A percentile compares a stretch with the other conserved stretches of the same genome.
Evolutionary conservation across 2,113 vertebrate genomes (phyloP).

Genomic region (Tachysurus vachellii): DNA sequence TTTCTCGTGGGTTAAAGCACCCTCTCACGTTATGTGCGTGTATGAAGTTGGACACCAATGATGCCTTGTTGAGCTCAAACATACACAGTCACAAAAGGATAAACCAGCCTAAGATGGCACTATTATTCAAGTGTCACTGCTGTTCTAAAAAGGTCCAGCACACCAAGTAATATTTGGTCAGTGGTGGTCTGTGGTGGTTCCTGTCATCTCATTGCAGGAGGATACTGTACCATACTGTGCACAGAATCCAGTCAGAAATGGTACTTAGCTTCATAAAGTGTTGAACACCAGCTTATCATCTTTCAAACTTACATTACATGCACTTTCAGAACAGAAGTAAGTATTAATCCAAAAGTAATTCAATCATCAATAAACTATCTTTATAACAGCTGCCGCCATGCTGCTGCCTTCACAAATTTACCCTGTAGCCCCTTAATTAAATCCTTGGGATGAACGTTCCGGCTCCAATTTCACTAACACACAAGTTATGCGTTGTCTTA

Average conservation of each 20-base stretch:
- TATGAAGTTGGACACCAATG: neutral
- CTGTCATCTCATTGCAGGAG: neutral
- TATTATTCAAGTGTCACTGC: neutral
- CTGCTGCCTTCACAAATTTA: slow-evolving; percentile 17
- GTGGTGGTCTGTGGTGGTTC: neutral
- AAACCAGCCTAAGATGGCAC: neutral
- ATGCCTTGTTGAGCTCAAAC: neutral
- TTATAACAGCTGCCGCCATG: slow-evolving; percentile 24
- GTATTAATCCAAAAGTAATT: slow-evolving; percentile 27
- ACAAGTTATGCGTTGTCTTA: slow-evolving; percentile 63
- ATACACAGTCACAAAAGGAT: neutral
- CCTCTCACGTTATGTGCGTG: neutral
- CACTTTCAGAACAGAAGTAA: slow-evolving; percentile 24
- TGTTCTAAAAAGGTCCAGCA: neutral
- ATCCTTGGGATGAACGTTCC: slow-evolving; percentile 49
- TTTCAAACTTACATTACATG: neutral
- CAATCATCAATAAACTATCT: slow-evolving; percentile 12
- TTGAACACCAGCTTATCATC: neutral
- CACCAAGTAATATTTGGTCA: neutral
- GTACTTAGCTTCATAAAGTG: neutral
- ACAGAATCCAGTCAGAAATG: neutral
- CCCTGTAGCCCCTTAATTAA: slow-evolving; percentile 57
- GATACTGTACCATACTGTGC: neutral
- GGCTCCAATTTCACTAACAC: slow-evolving; percentile 12
- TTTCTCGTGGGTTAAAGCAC: neutral